phyloP scores from a whole-genome alignment of 2,797 vertebrate genomes.

The Gouania willdenowi region DNA sequence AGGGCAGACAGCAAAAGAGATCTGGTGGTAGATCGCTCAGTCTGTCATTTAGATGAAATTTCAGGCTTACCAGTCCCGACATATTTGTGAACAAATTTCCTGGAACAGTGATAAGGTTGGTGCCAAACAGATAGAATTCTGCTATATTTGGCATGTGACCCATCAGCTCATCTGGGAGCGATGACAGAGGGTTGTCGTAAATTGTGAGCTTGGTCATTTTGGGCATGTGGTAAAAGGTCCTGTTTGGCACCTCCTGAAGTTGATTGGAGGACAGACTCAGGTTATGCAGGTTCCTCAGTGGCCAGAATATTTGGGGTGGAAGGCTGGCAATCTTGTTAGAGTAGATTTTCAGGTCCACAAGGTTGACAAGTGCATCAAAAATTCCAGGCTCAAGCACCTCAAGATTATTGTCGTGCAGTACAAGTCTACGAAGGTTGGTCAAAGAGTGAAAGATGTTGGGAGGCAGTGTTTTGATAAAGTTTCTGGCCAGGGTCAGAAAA shows the following conservation, averaged over 20 bases:
- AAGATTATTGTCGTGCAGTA: constrained; percentile 76
- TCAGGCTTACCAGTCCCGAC: constrained; percentile 74
- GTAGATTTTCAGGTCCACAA: constrained; percentile 74
- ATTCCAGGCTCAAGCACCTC: constrained; percentile 64
- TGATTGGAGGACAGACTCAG: constrained; percentile 78
- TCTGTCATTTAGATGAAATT: constrained; percentile 71
- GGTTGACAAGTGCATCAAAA: constrained; percentile 71
- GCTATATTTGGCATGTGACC: constrained; percentile 78
- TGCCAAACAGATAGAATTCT: constrained; percentile 78
- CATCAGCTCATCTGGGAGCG: constrained; percentile 79
- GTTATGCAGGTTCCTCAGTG: constrained; percentile 64
- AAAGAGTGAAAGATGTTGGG: constrained; percentile 69
- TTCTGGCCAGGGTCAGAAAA: constrained; percentile 77
- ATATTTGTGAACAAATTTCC: constrained; percentile 83
- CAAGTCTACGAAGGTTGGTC: constrained; percentile 63
- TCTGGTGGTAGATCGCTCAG: constrained; percentile 75
- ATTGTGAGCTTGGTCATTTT: constrained; percentile 73
- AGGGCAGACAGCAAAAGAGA: constrained; percentile 74
- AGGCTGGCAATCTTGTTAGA: constrained; percentile 74
- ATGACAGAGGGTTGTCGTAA: constrained; percentile 79
- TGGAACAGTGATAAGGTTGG: constrained; percentile 80
- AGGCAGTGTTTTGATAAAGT: constrained; percentile 75
- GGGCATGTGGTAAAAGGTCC: constrained; percentile 77
- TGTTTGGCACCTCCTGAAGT: constrained; percentile 71
- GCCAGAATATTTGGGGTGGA: constrained; percentile 73